Evolutionary conservation across 2,113 vertebrate species (phyloP).

Genomic region (Neopipo cinnamomea): DNA sequence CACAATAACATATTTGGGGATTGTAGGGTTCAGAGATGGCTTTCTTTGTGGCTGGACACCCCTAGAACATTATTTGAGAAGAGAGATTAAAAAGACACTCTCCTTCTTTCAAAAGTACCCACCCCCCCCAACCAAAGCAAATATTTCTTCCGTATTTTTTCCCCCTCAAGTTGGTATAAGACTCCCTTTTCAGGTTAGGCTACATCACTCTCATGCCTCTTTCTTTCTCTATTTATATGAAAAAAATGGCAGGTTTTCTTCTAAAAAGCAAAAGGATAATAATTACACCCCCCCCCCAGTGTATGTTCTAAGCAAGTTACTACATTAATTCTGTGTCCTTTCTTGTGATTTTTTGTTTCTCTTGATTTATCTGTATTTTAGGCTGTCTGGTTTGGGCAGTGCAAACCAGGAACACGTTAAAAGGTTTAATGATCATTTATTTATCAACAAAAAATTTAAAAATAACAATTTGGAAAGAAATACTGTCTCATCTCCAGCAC

Average conservation of each 20-base stretch:
- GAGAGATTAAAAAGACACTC: too few species aligned
- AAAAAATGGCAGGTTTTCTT: not conserved
- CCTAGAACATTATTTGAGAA: too few species aligned
- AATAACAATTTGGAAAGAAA: not conserved
- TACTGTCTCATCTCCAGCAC: not conserved
- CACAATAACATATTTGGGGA: too few species aligned
- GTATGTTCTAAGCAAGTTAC: not conserved
- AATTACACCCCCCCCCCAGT: accelerated
- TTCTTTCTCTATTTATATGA: not conserved
- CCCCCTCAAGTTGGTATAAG: accelerated
- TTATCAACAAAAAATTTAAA: not conserved
- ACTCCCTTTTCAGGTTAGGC: not conserved
- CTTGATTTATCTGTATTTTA: not conserved
- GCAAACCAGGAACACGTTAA: not conserved
- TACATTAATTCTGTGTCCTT: not conserved
- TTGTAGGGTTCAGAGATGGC: too few species aligned
- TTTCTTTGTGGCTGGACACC: too few species aligned
- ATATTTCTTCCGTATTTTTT: not conserved
- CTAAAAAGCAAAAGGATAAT: not conserved
- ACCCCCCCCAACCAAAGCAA: not conserved
- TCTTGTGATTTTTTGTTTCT: not conserved
- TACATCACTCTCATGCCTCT: not conserved
- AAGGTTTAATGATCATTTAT: not conserved
- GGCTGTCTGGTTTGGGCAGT: not conserved
- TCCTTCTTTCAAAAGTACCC: too few species aligned